Evolutionary conservation across 1,140 invertebrate genomes (phyloP).

Genomic region (Euglossa dilemma): DNA sequence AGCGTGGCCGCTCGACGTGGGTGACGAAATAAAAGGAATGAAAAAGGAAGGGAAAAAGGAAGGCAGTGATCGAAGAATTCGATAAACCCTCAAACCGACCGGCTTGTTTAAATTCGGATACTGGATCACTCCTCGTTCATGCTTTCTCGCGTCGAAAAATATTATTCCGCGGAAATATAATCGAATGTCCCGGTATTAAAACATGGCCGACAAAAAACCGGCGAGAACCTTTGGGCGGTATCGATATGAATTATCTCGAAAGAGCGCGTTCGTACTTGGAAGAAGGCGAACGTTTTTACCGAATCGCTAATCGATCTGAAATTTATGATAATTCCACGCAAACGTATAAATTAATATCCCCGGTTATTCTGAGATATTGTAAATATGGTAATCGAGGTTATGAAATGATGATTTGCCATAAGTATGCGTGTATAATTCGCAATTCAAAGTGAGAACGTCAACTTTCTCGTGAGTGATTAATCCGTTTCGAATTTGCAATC

Average conservation of each 20-base stretch:
- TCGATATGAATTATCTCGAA: not conserved
- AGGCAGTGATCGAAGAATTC: slow-evolving; percentile 67
- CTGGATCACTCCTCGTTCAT: slow-evolving; percentile 21
- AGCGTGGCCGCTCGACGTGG: slow-evolving; percentile 47
- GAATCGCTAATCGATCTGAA: too few relatives aligned
- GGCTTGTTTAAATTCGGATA: slow-evolving; percentile 60
- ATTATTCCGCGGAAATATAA: slow-evolving; percentile 31
- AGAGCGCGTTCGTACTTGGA: not conserved
- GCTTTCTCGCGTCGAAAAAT: slow-evolving; percentile 16
- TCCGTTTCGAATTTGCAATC: too few relatives aligned
- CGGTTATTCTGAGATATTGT: too few relatives aligned
- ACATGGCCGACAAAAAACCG: not conserved
- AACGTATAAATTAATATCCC: too few relatives aligned
- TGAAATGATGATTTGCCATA: too few relatives aligned
- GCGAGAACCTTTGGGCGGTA: not conserved
- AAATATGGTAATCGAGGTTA: too few relatives aligned
- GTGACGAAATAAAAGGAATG: slow-evolving; percentile 61
- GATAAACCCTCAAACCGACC: slow-evolving; percentile 70
- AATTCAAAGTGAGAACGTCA: too few relatives aligned
- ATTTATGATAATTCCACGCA: too few relatives aligned
- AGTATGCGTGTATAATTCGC: too few relatives aligned
- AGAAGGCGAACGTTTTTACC: too few relatives aligned
- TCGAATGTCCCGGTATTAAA: slow-evolving; percentile 7
- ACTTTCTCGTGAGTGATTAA: too few relatives aligned
- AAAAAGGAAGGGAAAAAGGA: not conserved